Percentiles rank a stretch among this genome's conserved stretches.
phyloP scores from a whole-genome alignment of 2,797 vertebrate genomes.

The Sphenopsis melanotis region DNA sequence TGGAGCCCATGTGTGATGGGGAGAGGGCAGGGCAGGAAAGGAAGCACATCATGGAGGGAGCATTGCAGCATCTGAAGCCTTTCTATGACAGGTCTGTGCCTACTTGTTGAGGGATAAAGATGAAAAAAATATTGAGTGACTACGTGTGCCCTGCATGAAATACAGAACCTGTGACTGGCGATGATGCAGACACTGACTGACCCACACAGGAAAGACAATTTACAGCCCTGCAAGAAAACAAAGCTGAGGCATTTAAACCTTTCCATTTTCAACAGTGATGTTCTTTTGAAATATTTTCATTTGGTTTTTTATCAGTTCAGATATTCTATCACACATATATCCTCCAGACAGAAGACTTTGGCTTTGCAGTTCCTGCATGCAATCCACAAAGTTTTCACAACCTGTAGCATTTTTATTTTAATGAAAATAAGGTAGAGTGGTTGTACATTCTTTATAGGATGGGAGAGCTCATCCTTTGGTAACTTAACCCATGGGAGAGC shows the following conservation, averaged over 20 bases:
- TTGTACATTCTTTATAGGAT: neutral
- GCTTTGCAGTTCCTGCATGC: neutral
- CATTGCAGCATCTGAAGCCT: neutral
- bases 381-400: neutral
- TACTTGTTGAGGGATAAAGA: neutral
- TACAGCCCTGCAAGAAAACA: neutral
- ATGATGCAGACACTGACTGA: neutral
- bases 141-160: accelerated
- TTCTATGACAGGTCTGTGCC: neutral
- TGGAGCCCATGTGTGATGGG: accelerated
- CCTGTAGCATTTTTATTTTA: neutral
- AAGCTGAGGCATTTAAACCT: neutral
- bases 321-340: neutral
- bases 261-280: neutral
- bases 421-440: neutral
- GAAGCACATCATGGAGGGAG: neutral
- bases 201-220: neutral
- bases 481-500: neutral
- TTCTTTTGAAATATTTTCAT: neutral
- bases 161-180: neutral
- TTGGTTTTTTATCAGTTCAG: neutral
- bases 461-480: neutral
- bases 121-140: neutral
- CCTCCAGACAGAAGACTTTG: neutral
- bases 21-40: neutral